These are phyloP conservation scores for Syngnathus acus DNA, from an alignment of 2,797 vertebrate species.

Conservation along the genomic window DNA sequence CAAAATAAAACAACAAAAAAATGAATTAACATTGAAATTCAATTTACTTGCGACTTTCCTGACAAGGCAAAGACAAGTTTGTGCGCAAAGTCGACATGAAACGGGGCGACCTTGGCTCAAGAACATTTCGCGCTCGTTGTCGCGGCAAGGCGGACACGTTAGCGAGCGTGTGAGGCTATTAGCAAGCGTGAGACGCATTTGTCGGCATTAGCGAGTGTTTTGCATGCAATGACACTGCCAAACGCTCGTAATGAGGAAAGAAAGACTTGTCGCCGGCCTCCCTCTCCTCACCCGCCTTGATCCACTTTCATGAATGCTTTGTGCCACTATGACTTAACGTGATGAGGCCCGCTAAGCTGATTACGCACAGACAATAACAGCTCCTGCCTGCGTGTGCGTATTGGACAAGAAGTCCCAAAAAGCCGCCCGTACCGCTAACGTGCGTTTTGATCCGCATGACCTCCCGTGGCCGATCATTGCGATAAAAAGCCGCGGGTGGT, in stretches of 20 bases:
- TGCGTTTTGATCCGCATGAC: conserved; percentile 77
- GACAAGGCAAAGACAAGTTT: conserved; percentile 4
- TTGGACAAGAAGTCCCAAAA: not conserved
- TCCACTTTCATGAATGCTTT: conserved; percentile 69
- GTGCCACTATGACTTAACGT: conserved; percentile 76
- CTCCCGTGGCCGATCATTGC: conserved; percentile 81
- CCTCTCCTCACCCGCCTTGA: conserved; percentile 49
- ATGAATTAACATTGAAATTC: conserved; percentile 42
- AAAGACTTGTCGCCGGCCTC: conserved; percentile 41
- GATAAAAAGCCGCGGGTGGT: conserved; percentile 61
- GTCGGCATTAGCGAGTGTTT: conserved; percentile 45
- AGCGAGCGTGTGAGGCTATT: conserved; percentile 14
- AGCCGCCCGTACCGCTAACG: not conserved
- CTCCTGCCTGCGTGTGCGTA: conserved; percentile 54
- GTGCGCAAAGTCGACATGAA: conserved; percentile 15
- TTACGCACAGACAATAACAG: conserved; percentile 77
- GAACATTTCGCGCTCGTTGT: not conserved
- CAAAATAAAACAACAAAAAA: conserved; percentile 46
- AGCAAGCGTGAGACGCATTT: too few relatives aligned
- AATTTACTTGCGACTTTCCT: conserved; percentile 40
- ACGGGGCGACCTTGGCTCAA: conserved; percentile 41
- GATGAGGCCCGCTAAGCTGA: conserved; percentile 72
- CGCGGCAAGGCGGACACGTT: not conserved
- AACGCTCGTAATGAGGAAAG: conserved; percentile 73
- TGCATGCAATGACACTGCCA: conserved; percentile 57